Base-by-base conservation (phyloP, 2,797 vertebrate species). In the Ambastaia sidthimunki region DNA sequence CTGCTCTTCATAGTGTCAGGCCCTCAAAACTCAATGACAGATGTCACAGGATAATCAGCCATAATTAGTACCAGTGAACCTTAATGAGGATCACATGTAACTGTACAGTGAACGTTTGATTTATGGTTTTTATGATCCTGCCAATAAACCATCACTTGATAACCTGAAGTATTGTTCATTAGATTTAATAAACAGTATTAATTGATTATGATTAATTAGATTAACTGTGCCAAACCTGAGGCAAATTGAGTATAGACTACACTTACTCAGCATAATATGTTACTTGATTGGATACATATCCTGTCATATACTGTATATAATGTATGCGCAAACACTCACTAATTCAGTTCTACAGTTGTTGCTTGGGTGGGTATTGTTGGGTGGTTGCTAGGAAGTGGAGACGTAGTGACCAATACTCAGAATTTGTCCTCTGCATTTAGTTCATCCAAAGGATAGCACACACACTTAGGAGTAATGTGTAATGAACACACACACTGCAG, bases 1-100 rank as follows among this genome's bases (percentile, higher is more conserved):
- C 80, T 82, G 57, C 73, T 52, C 74, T 81, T 81, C 80, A 77
- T 80, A 76, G 78, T 87, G 82, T 78, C 73, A 55, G 52, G 50
- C 31, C 34, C 62, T 34, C 54, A 63, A 73, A 70, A 80, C 85
- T 85, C 63, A 79, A 83, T 25, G 71, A 84, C 76, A 69, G 23
- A 71, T 69, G 81, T 67, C 54, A 76, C 21, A 86, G 80, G 83
- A 80, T 85, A 86, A 83, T 76, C 31, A 77, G 37, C 71, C 83
- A 82, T 81, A 87, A 81, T 87, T 85, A 83, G 66, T 62, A 60
- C 28, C 68, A 57, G 52, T 76, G 80, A 74, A 60, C 78, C 74
- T 82, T 78, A 79, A 84, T 69, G 18, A 16, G 48, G 75, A 66
- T 50, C 62, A 78, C 25, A 63, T 41, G 50, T 78, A 74, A 15